A percentile compares a stretch with the other conserved stretches of the same genome.
phyloP scores from a whole-genome alignment of 2,113 vertebrate genomes.

The Malaclemys terrapin region DNA sequence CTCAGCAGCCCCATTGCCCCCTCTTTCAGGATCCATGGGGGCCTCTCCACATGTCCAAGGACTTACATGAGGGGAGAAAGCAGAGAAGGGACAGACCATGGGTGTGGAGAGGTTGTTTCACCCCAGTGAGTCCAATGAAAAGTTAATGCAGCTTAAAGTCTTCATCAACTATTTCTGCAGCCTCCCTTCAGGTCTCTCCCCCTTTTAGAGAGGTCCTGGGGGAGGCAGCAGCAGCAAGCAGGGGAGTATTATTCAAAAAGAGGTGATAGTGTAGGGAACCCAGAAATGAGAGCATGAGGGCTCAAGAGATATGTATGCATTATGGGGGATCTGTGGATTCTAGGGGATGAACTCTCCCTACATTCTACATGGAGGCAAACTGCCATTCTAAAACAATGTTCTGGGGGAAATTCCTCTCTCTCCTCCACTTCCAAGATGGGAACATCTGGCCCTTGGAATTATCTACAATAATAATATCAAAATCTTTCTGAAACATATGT shows the following conservation, averaged over 20 bases:
- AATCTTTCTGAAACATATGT: neutral
- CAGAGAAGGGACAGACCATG: neutral
- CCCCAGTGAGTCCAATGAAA: neutral
- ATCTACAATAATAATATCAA: neutral
- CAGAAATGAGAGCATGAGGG: neutral
- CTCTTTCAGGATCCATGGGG: neutral
- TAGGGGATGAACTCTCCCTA: neutral
- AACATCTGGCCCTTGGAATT: neutral
- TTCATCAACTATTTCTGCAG: neutral
- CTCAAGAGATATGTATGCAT: neutral
- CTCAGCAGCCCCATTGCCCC: neutral
- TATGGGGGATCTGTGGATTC: neutral
- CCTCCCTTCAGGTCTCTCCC: neutral
- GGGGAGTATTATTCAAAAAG: neutral
- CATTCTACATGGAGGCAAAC: neutral
- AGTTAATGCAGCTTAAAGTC: neutral
- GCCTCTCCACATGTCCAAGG: slow-evolving; percentile 16
- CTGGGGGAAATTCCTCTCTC: neutral
- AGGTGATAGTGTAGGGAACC: neutral
- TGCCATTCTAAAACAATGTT: neutral
- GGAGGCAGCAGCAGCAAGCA: neutral
- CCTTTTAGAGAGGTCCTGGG: neutral
- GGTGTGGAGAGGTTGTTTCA: neutral
- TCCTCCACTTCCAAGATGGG: neutral
- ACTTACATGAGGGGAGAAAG: neutral